phyloP scores from a whole-genome alignment of 2,113 vertebrate genomes.

The Aegotheles bennettii region DNA sequence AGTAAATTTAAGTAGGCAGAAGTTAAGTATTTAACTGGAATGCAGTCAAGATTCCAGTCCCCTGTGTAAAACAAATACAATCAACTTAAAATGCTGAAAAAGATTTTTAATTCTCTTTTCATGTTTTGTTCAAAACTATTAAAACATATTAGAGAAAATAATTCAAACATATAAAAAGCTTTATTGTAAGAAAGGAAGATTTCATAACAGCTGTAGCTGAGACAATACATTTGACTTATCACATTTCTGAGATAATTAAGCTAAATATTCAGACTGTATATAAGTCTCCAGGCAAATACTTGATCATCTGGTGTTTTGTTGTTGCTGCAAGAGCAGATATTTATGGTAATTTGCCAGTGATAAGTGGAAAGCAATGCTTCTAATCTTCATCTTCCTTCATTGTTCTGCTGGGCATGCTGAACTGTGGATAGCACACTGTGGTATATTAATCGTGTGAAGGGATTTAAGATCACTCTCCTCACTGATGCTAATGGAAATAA shows the following conservation, averaged over 20 bases:
- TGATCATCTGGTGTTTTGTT: slow-evolving; percentile 7
- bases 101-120: neutral
- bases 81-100: neutral
- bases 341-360: slow-evolving; percentile 42
- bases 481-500: neutral
- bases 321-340: neutral
- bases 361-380: neutral
- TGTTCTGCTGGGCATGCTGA: neutral
- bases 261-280: slow-evolving; percentile 31
- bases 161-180: neutral
- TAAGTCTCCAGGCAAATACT: slow-evolving; percentile 23
- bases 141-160: neutral
- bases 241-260: slow-evolving; percentile 46
- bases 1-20: neutral
- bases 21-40: neutral
- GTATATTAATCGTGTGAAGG: neutral
- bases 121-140: neutral
- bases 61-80: neutral
- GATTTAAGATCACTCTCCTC: neutral
- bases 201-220: neutral
- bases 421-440: neutral
- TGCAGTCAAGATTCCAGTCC: neutral
- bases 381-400: neutral
- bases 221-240: neutral
- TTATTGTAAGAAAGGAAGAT: neutral